Evolutionary conservation across 2,113 vertebrate species (phyloP), one percentile per base, ranked within the genome.

Genomic region (Acinonyx jubatus): DNA sequence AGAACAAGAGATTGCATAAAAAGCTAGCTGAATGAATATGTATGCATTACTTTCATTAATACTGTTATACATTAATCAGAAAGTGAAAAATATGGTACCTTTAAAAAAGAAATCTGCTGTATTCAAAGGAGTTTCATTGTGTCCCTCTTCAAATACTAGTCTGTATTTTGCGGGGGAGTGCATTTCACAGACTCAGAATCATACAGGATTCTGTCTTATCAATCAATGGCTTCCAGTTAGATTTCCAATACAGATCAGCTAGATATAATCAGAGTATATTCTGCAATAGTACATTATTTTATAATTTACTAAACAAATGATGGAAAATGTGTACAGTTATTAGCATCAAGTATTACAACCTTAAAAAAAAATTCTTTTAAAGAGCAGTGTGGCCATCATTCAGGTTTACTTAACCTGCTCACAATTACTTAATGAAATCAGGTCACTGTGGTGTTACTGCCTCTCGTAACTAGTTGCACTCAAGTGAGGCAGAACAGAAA

Each of bases 321-420:
- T 82, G 27, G 31, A 71, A 82, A 87, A 92, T 38, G 38, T 31
- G 0, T 33, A 23, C 0, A 48, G 10, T 84, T 50, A 50, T 80
- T 71, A 89, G 18, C n/a, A 36, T 61, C 3, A 78, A 68, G 29
- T 55, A 71, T 65, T 45, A 63, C 16, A 92, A 93, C 91, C 78
- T 33, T 65, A 57, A 81, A 95, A 76, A 65, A 90, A 63, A 45
- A 23, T 12, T 33, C 80, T 80, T 82, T 89, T n/a, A 65, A 83
- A 36, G 12, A 92, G 36, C 6, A n/a, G 25, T 89, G 33, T 69
- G 45, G 48, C 41, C 33, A 79, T 97, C 63, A 89, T 41, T 97
- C 63, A 84, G 41, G 81, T 90, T 98, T 94, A 89, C 63, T 96
- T 98, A 94, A 97, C 50, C 88, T 96, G 41, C 84, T 95, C 92